phyloP scores from a whole-genome alignment of 2,888 invertebrate genomes.

The Oeneis ivallda region DNA sequence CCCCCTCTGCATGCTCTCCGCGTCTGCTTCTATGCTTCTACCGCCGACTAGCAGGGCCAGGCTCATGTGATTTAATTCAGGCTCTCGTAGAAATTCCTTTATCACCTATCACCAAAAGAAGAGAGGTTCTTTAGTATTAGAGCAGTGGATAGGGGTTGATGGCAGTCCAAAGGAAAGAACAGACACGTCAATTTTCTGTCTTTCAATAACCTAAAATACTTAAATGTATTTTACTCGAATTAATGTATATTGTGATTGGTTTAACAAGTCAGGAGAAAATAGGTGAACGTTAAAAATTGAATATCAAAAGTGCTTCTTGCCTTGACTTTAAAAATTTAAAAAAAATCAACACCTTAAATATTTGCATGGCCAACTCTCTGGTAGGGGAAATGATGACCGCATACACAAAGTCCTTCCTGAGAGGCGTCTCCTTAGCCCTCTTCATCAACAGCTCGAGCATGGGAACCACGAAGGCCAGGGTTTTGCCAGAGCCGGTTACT shows the following conservation, averaged over 20 bases:
- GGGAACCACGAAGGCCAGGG: slow-evolving; percentile 96
- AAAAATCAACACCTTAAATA: slow-evolving; percentile 81
- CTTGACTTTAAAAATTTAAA: too few relatives aligned
- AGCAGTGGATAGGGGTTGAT: too few relatives aligned
- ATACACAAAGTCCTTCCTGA: slow-evolving; percentile 89
- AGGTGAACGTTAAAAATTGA: too few relatives aligned
- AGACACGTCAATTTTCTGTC: too few relatives aligned
- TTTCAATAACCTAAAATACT: too few relatives aligned
- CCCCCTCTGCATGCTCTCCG: slow-evolving; percentile 85
- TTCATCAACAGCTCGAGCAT: slow-evolving; percentile 90
- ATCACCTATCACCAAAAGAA: slow-evolving; percentile 61
- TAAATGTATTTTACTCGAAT: too few relatives aligned
- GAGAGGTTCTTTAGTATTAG: too few relatives aligned
- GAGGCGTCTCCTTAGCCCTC: slow-evolving; percentile 81
- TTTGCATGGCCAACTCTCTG: slow-evolving; percentile 96
- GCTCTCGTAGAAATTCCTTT: slow-evolving; percentile 73
- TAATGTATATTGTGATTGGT: too few relatives aligned
- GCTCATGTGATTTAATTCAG: slow-evolving; percentile 72
- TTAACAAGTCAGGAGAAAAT: too few relatives aligned
- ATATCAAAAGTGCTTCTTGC: too few relatives aligned
- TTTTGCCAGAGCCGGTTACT: slow-evolving; percentile 99
- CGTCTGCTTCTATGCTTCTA: slow-evolving; percentile 88
- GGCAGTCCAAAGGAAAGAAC: too few relatives aligned
- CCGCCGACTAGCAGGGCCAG: slow-evolving; percentile 91
- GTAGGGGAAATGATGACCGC: slow-evolving; percentile 97